Conservation (phyloP, 2,888 invertebrate genomes). For the Auanema sp. region DNA sequence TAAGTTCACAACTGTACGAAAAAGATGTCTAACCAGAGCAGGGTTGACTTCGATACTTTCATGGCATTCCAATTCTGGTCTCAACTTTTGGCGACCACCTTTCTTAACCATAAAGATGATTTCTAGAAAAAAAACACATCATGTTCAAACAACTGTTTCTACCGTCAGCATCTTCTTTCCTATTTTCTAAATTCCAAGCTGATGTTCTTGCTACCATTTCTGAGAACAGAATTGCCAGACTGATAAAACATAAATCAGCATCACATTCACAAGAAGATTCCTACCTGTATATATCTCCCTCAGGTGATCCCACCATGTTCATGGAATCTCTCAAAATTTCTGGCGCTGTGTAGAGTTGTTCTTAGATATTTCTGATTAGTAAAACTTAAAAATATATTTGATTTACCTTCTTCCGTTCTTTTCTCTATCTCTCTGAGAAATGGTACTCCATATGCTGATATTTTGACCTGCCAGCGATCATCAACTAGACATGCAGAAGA, state of each 20-base stretch:
- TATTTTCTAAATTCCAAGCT: slow-evolving; percentile 48
- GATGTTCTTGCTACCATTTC: slow-evolving; percentile 34
- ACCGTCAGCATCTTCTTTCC: slow-evolving; percentile 46
- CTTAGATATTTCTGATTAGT: not conserved
- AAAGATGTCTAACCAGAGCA: slow-evolving; percentile 33
- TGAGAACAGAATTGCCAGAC: slow-evolving; percentile 49
- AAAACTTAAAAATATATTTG: not conserved
- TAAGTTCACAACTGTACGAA: too few relatives aligned
- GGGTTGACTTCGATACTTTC: slow-evolving; percentile 46
- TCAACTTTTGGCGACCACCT: slow-evolving; percentile 38
- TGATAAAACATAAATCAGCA: slow-evolving; percentile 24
- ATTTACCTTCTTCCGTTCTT: not conserved
- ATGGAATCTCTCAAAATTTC: slow-evolving; percentile 12
- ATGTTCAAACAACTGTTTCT: not conserved
- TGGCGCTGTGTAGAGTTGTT: slow-evolving; percentile 13
- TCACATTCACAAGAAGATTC: too few relatives aligned
- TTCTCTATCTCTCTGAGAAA: slow-evolving; percentile 24
- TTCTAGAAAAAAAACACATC: slow-evolving; percentile 29
- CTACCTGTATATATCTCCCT: slow-evolving; percentile 1
- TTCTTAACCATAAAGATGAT: slow-evolving; percentile 54
- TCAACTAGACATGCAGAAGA: slow-evolving; percentile 46
- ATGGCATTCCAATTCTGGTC: slow-evolving; percentile 38
- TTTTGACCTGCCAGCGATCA: slow-evolving; percentile 58
- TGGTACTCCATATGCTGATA: slow-evolving; percentile 42
- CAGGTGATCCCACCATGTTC: not conserved